phyloP scores from a whole-genome alignment of 1,140 invertebrate genomes.

The Whitmania pigra region DNA sequence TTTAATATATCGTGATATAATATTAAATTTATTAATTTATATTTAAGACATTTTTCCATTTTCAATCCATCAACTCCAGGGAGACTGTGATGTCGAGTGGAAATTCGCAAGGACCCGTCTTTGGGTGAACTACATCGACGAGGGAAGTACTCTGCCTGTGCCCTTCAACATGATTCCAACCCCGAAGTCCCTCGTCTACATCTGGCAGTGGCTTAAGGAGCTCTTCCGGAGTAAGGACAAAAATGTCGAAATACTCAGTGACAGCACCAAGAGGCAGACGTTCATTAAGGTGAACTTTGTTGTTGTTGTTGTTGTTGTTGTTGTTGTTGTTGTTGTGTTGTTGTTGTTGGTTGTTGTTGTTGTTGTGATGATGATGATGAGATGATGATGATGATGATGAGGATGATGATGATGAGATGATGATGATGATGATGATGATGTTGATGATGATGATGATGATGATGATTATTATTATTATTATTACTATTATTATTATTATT shows the following conservation, averaged over 20 bases:
- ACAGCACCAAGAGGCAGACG: conserved; percentile 33
- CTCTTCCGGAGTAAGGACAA: conserved; percentile 14
- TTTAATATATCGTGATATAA: too few relatives aligned
- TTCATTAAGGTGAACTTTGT: conserved; percentile 43
- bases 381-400: too few relatives aligned
- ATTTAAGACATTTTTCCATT: too few relatives aligned
- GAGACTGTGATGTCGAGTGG: conserved; percentile 78
- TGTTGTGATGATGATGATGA: too few relatives aligned
- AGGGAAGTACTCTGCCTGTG: conserved; percentile 70
- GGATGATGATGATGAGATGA: too few relatives aligned
- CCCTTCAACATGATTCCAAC: conserved; percentile 84
- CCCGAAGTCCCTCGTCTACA: conserved; percentile 56
- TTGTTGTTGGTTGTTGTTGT: too few relatives aligned
- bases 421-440: too few relatives aligned
- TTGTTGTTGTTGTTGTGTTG: background rate
- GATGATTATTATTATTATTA: too few relatives aligned
- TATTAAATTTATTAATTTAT: too few relatives aligned
- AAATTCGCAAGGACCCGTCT: conserved; percentile 78
- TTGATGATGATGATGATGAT: too few relatives aligned
- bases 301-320: background rate
- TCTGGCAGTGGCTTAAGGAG: conserved; percentile 20
- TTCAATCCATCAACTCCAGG: conserved; percentile 44
- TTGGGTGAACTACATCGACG: conserved; percentile 87
- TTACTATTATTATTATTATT: too few relatives aligned
- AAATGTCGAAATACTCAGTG: conserved; percentile 12